Base-by-base conservation (phyloP, 2,888 invertebrate genomes). In the Anthoptus insignis region DNA sequence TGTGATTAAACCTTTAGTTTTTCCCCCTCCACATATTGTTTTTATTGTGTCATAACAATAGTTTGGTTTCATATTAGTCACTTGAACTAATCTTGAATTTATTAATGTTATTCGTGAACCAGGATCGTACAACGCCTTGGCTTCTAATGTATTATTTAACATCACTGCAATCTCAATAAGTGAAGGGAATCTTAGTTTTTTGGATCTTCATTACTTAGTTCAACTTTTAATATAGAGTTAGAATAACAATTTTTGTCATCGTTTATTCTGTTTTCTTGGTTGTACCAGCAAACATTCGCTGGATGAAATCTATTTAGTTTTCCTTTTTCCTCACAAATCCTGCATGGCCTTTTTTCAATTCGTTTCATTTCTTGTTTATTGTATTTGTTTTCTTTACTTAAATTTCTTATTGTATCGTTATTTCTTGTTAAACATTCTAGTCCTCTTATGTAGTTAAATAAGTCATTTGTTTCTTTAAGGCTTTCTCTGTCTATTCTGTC, bases 401-500 rank as follows among this genome's bases (percentile, higher is more conserved):
- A 37, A 21, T 56, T 39, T 56, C 34, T 56, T 22, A n/a, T 42
- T 16, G 16, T 42, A 13, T 42, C 42, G 56, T 56, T 56, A 14
- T 37, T 56, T 21, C 39, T 56, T 56, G 39, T 56, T 13, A 56
- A 56, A 56, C 39, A 21, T 56, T 56, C 56, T 56, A 56, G 39
- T 22, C 56, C 56, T 22, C 66, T 34, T 24, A 71, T 54, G 37
- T 53, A 42, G 47, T 63, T 66, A 59, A 57, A 69, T 34, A 71
- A 63, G 52, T 68, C 66, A 32, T 65, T 45, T n/a, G 63, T 64
- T 27, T 67, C 64, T 57, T 57, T 59, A 27, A 68, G 19, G 9
- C 34, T 56, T 37, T 67, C 34, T 47, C 58, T 67, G 53, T 71
- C 63, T 24, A 71, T 67, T 63, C 53, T 66, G 60, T 66, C 57